Evolutionary conservation across 2,888 invertebrate genomes (phyloP).

Genomic region (Drosophila barbarae): DNA sequence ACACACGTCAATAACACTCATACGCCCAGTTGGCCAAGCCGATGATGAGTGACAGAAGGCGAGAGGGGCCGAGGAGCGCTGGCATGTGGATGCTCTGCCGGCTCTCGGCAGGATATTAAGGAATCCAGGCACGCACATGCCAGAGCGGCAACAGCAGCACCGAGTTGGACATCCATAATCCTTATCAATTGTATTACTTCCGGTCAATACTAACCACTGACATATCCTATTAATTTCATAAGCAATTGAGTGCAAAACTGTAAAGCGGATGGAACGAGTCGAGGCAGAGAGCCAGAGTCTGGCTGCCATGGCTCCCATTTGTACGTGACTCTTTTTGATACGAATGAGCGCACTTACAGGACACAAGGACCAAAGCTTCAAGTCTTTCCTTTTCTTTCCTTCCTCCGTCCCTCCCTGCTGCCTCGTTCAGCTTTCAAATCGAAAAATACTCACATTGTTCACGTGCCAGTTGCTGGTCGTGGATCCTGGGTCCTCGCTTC

Average conservation of each 20-base stretch:
- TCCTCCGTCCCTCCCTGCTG: background rate
- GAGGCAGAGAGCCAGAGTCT: slow-evolving; percentile 16
- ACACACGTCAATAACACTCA: slow-evolving; percentile 67
- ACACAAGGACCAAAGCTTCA: slow-evolving; percentile 38
- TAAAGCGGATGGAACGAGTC: slow-evolving; percentile 55
- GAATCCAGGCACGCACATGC: slow-evolving; percentile 53
- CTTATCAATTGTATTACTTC: slow-evolving; percentile 76
- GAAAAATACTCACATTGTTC: slow-evolving; percentile 69
- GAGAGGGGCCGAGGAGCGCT: background rate
- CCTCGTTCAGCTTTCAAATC: slow-evolving; percentile 30
- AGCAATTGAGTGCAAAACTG: slow-evolving; percentile 75
- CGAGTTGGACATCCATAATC: slow-evolving; percentile 60
- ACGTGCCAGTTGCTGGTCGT: slow-evolving; percentile 54
- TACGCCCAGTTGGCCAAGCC: slow-evolving; percentile 69
- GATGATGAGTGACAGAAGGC: slow-evolving; percentile 40
- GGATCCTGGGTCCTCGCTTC: background rate
- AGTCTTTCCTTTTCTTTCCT: slow-evolving; percentile 7
- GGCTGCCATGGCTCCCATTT: slow-evolving; percentile 37
- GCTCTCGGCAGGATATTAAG: slow-evolving; percentile 32
- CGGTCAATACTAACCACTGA: slow-evolving; percentile 75
- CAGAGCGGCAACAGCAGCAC: slow-evolving; percentile 22
- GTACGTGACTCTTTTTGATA: slow-evolving; percentile 71
- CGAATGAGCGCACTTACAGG: slow-evolving; percentile 67
- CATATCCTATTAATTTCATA: slow-evolving; percentile 75
- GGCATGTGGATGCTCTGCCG: background rate